These are phyloP conservation scores for Alaudala cheleensis DNA, from an alignment of 2,113 vertebrate species.

Conservation along the genomic window DNA sequence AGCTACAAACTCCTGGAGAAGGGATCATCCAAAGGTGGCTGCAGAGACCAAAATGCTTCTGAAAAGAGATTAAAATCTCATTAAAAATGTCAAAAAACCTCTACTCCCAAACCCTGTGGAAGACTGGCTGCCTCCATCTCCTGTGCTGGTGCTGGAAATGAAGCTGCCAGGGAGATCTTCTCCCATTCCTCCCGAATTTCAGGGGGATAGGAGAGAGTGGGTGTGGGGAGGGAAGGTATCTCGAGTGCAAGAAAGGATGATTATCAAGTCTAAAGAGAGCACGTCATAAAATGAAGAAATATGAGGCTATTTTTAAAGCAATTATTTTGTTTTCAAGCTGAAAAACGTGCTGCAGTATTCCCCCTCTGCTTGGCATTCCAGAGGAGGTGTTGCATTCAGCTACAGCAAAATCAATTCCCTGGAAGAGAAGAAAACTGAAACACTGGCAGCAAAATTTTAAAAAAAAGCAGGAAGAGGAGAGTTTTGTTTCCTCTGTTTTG, in stretches of 20 bases:
- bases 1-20: not conserved
- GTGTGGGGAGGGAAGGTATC: constrained; percentile 49
- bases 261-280: constrained; percentile 45
- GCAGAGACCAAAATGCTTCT: not conserved
- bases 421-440: not conserved
- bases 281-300: constrained; percentile 13
- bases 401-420: not conserved
- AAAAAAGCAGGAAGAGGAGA: not conserved
- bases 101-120: fast-evolving
- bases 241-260: constrained; percentile 24
- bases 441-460: not conserved
- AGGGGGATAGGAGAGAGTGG: constrained; percentile 28
- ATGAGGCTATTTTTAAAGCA: constrained; percentile 31
- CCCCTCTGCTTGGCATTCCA: constrained; percentile 27
- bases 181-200: constrained; percentile 13
- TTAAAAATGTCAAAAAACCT: not conserved
- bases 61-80: not conserved
- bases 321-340: constrained; percentile 22
- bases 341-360: constrained; percentile 41
- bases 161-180: not conserved
- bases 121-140: not conserved
- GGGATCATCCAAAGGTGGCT: not conserved
- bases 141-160: not conserved
- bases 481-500: not conserved
- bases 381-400: constrained; percentile 5